phyloP scores from a whole-genome alignment of 2,797 vertebrate species.

The Adrianichthys oophorus region DNA sequence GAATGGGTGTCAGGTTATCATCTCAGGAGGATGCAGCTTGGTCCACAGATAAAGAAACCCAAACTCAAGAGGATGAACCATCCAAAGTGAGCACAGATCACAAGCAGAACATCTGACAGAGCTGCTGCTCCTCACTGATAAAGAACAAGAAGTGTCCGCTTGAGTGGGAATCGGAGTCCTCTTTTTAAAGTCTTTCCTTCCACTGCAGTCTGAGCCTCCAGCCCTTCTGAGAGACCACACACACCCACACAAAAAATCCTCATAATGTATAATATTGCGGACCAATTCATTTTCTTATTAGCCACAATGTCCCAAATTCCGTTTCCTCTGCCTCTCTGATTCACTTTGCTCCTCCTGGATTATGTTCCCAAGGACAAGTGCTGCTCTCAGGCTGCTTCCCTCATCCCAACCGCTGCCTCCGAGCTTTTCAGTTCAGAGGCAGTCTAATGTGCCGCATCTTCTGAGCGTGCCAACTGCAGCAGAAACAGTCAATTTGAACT shows the following conservation, averaged over 20 bases:
- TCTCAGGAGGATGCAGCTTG: slow-evolving; percentile 54
- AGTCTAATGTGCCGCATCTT: slow-evolving; percentile 59
- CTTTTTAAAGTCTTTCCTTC: slow-evolving; percentile 48
- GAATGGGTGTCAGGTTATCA: slow-evolving; percentile 57
- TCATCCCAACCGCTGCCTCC: slow-evolving; percentile 60
- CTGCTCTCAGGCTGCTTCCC: slow-evolving; percentile 57
- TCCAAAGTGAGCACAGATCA: slow-evolving; percentile 40
- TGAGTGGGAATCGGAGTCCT: slow-evolving; percentile 19
- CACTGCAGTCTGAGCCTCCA: slow-evolving; percentile 40
- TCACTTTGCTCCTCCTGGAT: slow-evolving; percentile 23
- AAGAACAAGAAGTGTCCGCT: slow-evolving; percentile 37
- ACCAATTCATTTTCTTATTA: slow-evolving; percentile 46
- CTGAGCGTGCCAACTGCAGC: slow-evolving; percentile 43
- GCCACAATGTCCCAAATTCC: slow-evolving; percentile 34
- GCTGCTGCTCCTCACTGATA: slow-evolving; percentile 44
- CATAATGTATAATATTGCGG: slow-evolving; percentile 44
- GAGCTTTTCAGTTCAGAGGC: slow-evolving; percentile 60
- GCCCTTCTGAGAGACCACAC: slow-evolving; percentile 29
- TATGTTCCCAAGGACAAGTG: slow-evolving; percentile 55
- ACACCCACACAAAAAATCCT: slow-evolving; percentile 14
- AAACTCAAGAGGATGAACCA: slow-evolving; percentile 51
- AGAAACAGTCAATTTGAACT: slow-evolving; percentile 43
- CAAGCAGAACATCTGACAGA: slow-evolving; percentile 29
- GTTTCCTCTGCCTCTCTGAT: slow-evolving; percentile 38
- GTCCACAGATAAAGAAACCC: slow-evolving; percentile 49